These are phyloP conservation scores for Palloptera scutellata DNA, from an alignment of 2,888 invertebrate genomes.

Conservation along the genomic window DNA sequence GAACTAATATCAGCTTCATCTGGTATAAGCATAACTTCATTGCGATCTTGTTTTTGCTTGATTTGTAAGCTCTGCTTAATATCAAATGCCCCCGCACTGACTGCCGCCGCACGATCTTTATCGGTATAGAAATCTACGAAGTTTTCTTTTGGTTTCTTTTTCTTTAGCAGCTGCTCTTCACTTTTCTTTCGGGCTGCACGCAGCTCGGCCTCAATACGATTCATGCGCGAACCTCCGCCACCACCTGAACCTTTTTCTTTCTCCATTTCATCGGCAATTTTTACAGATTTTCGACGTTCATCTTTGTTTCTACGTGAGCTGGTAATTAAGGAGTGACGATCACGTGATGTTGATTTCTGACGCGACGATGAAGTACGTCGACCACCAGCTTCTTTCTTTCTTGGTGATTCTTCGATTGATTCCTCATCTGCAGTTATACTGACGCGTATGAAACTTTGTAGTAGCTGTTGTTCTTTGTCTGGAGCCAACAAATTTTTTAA, in stretches of 20 bases:
- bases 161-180: slow-evolving; percentile 55
- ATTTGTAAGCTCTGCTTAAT: slow-evolving; percentile 85
- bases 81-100: slow-evolving; percentile 78
- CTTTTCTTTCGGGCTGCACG: slow-evolving; percentile 52
- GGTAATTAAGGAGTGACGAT: slow-evolving; percentile 7
- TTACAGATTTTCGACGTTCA: slow-evolving; percentile 42
- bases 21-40: slow-evolving; percentile 75
- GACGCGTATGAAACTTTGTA: slow-evolving; percentile 81
- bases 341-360: slow-evolving; percentile 21
- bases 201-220: slow-evolving; percentile 54
- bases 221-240: slow-evolving; percentile 41
- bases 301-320: slow-evolving; percentile 19
- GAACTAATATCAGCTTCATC: slow-evolving; percentile 82
- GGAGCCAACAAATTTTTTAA: slow-evolving; percentile 70
- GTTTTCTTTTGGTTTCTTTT: slow-evolving; percentile 59
- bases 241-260: slow-evolving; percentile 32
- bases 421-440: slow-evolving; percentile 69
- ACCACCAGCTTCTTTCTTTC: slow-evolving; percentile 31
- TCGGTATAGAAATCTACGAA: slow-evolving; percentile 86
- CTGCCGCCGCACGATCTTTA: slow-evolving; percentile 89
- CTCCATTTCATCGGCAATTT: slow-evolving; percentile 41
- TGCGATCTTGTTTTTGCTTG: slow-evolving; percentile 81
- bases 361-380: slow-evolving; percentile 16
- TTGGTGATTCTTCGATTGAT: slow-evolving; percentile 62
- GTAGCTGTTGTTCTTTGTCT: slow-evolving; percentile 76